Base-by-base conservation (phyloP, 2,797 vertebrate genomes). In the Enoplosus armatus region DNA sequence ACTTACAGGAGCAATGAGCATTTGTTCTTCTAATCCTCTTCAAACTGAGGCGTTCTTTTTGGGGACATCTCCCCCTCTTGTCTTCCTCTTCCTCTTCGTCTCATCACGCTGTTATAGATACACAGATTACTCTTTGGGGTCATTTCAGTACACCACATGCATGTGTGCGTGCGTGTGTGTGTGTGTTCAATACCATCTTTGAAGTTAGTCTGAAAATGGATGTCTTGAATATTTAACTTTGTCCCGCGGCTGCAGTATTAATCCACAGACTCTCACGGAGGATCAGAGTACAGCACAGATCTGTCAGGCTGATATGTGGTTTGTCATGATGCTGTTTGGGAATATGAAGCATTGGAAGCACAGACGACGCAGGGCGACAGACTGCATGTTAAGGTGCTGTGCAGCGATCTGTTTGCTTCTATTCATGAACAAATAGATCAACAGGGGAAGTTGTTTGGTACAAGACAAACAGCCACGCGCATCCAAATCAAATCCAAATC, bases 191-290 rank as follows among this genome's bases (percentile, higher is more conserved):
- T 29, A 72, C 37, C 18, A 29, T 80, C 66, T 85, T 74, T 87
- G 82, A 85, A 84, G 82, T 85, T 60, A 7, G 62, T 65, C 82
- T 84, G 77, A 85, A 88, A 90, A 87, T 85, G 81, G 67, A 87
- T 67, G 64, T 86, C 33, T 83, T 91, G 82, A 85, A 90, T 92
- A 87, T 92, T 92, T 88, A 84, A 90, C 77, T 75, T 77, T 12
- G 33, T 53, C 90, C 61, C 0, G 11, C 58, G 81, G 89, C 85
- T 66, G 59, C 48, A 18, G 75, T 69, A 75, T 86, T 82, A 88
- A 82, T 87, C 76, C 78, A 61, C 47, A 37, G 56, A 48, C 66
- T 75, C 73, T 78, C 39, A 26, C 66, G 48, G 72, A 75, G 72
- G 37, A 75, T 85, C 62, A 59, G 63, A 86, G 62, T 27, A 4